phyloP scores from a whole-genome alignment of 1,140 invertebrate species.

The Formica exsecta region DNA sequence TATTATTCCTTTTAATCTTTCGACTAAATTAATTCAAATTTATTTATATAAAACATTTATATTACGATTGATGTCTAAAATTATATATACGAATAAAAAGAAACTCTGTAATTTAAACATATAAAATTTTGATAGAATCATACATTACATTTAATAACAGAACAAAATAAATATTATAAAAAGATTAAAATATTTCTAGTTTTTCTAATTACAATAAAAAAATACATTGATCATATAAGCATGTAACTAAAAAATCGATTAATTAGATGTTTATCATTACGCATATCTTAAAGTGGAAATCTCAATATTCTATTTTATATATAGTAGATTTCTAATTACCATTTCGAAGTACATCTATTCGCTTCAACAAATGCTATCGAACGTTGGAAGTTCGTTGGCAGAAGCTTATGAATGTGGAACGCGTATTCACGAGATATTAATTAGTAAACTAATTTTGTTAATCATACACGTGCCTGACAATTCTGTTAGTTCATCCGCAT shows the following conservation, averaged over 20 bases:
- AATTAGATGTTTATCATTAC: not conserved
- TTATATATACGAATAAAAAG: not conserved
- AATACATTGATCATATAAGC: not conserved
- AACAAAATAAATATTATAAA: slow-evolving; percentile 1
- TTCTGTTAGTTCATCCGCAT: slow-evolving; percentile 29
- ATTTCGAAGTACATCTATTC: slow-evolving; percentile 46
- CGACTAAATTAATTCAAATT: slow-evolving; percentile 28
- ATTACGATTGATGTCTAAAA: too few species aligned
- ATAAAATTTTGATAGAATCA: not conserved
- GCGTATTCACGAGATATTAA: slow-evolving; percentile 56
- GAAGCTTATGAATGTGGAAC: slow-evolving; percentile 60
- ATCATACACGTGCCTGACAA: slow-evolving; percentile 51
- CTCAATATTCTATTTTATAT: slow-evolving; percentile 26
- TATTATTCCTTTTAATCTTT: slow-evolving; percentile 19
- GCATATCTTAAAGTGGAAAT: slow-evolving; percentile 20
- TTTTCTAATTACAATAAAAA: not conserved
- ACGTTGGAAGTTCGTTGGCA: slow-evolving; percentile 41
- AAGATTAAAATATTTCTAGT: not conserved
- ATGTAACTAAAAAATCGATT: not conserved
- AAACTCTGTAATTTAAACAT: not conserved
- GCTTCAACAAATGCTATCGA: slow-evolving; percentile 49
- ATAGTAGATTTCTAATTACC: slow-evolving; percentile 49
- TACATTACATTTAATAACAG: not conserved
- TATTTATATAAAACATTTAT: not conserved
- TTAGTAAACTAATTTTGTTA: slow-evolving; percentile 61